Percentiles rank a stretch among this genome's conserved stretches.
Conservation (phyloP, 1,140 invertebrate species). For the Drosophila subobscura region DNA sequence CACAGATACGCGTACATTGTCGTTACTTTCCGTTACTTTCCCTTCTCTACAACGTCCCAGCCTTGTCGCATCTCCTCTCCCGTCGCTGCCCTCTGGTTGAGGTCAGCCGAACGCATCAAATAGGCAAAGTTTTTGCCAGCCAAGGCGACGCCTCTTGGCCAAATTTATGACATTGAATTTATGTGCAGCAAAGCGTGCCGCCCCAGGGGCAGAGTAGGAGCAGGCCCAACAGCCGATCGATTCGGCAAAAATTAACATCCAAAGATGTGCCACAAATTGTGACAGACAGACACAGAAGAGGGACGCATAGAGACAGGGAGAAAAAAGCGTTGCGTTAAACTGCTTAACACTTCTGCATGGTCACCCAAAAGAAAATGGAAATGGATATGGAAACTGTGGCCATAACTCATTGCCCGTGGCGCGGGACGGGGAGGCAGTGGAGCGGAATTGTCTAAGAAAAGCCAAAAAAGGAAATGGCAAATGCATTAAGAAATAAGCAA, state of each 20-base stretch:
- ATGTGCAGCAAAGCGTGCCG: conserved; percentile 70
- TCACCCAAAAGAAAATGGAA: conserved; percentile 55
- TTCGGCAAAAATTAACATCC: conserved; percentile 22
- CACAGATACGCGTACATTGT: no score
- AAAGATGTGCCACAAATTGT: conserved; percentile 33
- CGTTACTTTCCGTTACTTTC: background rate
- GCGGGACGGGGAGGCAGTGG: conserved; percentile 9
- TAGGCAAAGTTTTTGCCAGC: conserved; percentile 66
- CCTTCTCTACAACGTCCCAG: background rate
- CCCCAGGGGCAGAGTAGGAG: conserved; percentile 22
- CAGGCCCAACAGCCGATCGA: conserved; percentile 6
- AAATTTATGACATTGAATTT: conserved; percentile 76
- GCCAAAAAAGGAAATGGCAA: conserved; percentile 73
- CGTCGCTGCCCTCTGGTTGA: conserved; percentile 25
- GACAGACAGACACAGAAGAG: conserved; percentile 11
- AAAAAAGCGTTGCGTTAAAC: conserved; percentile 74
- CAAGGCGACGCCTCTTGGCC: conserved; percentile 58
- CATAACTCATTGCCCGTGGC: conserved; percentile 62
- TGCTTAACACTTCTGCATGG: conserved; percentile 80
- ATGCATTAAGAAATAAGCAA: conserved; percentile 81
- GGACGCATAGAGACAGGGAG: background rate
- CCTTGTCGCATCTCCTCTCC: conserved; percentile 31
- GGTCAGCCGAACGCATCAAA: conserved; percentile 63
- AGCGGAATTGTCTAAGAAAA: conserved; percentile 69
- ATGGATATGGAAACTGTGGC: conserved; percentile 30